These are phyloP conservation scores for Thaumatotibia leucotreta DNA, from an alignment of 1,140 invertebrate species.

Conservation along the genomic window DNA sequence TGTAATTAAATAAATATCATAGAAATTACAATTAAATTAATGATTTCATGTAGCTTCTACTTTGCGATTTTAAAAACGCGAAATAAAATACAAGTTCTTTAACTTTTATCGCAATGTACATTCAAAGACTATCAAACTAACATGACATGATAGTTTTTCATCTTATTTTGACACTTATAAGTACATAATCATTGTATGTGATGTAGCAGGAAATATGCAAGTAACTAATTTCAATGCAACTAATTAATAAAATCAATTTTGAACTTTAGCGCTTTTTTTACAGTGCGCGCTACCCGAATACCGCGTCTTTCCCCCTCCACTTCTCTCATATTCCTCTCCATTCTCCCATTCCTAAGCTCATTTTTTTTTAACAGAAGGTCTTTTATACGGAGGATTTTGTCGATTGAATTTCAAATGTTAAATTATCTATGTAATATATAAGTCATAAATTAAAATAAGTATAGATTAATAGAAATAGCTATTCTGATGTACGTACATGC, in stretches of 20 bases:
- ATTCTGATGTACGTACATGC: background rate
- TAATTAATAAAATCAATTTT: slow-evolving; percentile 18
- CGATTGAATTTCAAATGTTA: background rate
- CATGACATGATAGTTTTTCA: no score
- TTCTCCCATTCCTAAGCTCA: slow-evolving; percentile 27
- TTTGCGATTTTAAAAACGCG: no score
- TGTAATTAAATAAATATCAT: no score
- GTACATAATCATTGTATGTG: no score
- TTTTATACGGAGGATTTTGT: slow-evolving; percentile 24
- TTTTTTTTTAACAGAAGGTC: slow-evolving; percentile 32
- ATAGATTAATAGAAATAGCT: background rate
- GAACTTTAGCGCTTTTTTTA: slow-evolving; percentile 33
- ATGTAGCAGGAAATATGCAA: no score
- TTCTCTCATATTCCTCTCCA: slow-evolving; percentile 27
- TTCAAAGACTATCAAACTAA: no score
- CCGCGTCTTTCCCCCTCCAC: slow-evolving; percentile 44
- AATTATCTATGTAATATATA: background rate
- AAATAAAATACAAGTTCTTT: no score
- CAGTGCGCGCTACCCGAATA: slow-evolving; percentile 22
- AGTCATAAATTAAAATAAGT: background rate
- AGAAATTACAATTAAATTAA: no score
- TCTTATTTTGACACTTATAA: no score
- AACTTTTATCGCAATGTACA: no score
- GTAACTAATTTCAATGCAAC: no score
- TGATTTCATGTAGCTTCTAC: no score